Conservation (phyloP, 2,888 invertebrate species). For the Brachypalpus laphriformis region DNA sequence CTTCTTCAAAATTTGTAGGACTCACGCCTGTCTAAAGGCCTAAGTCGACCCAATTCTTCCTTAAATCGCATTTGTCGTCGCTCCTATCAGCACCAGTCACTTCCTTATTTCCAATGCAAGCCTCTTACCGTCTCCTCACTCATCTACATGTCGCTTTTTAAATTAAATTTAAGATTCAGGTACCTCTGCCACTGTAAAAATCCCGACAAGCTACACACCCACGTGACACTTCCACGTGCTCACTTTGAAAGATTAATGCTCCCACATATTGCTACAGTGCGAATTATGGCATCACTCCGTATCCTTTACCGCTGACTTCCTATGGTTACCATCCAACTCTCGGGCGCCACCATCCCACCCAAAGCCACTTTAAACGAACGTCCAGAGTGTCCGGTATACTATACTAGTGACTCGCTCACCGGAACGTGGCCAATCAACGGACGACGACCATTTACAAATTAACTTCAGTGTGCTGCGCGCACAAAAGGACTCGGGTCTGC, state of each 20-base stretch:
- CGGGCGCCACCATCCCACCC: conserved; percentile 37
- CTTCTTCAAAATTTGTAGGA: no score
- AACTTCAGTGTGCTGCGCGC: conserved; percentile 62
- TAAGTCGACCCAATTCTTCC: no score
- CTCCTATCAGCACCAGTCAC: no score
- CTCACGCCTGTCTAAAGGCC: no score
- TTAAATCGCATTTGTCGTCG: no score
- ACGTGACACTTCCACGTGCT: conserved; percentile 67
- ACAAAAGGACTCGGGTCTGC: conserved; percentile 65
- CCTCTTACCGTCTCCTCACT: no score
- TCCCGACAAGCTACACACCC: conserved; percentile 14
- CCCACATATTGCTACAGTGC: conserved; percentile 30
- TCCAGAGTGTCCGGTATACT: neutral
- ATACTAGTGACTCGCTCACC: conserved; percentile 3
- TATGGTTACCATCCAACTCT: conserved; percentile 22
- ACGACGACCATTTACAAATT: conserved; percentile 70
- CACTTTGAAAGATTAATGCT: conserved; percentile 34
- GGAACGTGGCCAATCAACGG: conserved; percentile 71
- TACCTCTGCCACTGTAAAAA: neutral
- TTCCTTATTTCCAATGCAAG: no score
- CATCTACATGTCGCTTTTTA: neutral
- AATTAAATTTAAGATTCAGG: conserved; percentile 24
- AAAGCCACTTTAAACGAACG: conserved; percentile 14
- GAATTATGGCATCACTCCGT: conserved; percentile 64
- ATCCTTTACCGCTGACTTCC: conserved; percentile 48